Evolutionary conservation across 2,888 invertebrate genomes (phyloP).

Genomic region (Chydorus sphaericus): DNA sequence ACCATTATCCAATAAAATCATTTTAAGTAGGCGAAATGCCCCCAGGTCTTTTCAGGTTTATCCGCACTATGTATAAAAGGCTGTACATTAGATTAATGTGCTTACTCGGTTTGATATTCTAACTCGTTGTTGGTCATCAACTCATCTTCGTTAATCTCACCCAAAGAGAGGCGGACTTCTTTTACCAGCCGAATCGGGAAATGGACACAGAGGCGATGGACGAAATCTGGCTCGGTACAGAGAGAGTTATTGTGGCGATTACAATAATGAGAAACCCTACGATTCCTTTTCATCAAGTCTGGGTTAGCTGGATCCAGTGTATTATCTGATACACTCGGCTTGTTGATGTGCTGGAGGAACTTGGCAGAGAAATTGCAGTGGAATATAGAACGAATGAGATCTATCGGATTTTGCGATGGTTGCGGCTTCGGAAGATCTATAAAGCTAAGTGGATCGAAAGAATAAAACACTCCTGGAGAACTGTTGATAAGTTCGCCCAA

Average conservation of each 20-base stretch:
- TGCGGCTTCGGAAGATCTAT: no score
- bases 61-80: no score
- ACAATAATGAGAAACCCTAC: background rate
- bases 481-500: background rate
- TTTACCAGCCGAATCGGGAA: constrained; percentile 8
- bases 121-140: no score
- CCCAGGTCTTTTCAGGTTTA: no score
- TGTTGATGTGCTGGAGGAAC: background rate
- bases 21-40: no score
- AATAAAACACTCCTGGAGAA: constrained; percentile 6
- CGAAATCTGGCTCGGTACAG: background rate
- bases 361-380: background rate
- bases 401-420: background rate
- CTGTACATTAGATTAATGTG: no score
- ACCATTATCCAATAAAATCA: background rate
- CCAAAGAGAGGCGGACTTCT: constrained; percentile 3
- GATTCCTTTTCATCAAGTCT: background rate
- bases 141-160: no score
- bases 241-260: background rate
- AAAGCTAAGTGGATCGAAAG: constrained; percentile 5
- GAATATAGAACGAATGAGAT: background rate
- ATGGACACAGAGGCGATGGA: background rate
- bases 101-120: no score
- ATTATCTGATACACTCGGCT: no score
- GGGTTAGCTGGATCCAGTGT: background rate